Conservation (phyloP, 2,113 vertebrate genomes). For the Melanerpes formicivorus region DNA sequence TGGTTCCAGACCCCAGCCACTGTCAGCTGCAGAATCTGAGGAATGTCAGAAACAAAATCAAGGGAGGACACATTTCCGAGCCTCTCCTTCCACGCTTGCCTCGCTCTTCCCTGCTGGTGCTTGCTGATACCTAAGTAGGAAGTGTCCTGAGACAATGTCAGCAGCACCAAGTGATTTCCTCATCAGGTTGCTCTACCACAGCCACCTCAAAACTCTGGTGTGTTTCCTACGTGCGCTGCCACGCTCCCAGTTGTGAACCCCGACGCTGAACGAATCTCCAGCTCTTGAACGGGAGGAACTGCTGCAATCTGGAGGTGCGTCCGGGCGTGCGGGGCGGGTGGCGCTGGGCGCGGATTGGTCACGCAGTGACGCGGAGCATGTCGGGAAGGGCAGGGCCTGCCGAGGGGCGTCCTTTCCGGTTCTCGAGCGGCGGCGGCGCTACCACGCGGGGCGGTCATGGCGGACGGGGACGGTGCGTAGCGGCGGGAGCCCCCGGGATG, state of each 20-base stretch:
- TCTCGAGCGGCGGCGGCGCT: neutral
- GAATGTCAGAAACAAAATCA: neutral
- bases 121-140: neutral
- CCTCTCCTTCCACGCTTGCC: neutral
- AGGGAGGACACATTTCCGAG: too few species aligned
- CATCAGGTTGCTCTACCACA: neutral
- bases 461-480: conserved; percentile 9
- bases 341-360: too few species aligned
- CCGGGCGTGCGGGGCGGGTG: neutral
- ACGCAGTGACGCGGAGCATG: too few species aligned
- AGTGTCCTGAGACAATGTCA: neutral
- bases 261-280: neutral
- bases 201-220: neutral
- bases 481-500: neutral
- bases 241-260: neutral
- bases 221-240: neutral
- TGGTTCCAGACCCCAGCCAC: neutral
- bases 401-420: neutral
- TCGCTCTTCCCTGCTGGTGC: neutral
- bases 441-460: conserved; percentile 6
- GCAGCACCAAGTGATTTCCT: neutral
- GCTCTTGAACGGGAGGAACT: neutral
- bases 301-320: neutral
- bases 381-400: too few species aligned
- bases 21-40: neutral